Conservation (phyloP, 2,888 invertebrate genomes). For the Heliconius erato region DNA sequence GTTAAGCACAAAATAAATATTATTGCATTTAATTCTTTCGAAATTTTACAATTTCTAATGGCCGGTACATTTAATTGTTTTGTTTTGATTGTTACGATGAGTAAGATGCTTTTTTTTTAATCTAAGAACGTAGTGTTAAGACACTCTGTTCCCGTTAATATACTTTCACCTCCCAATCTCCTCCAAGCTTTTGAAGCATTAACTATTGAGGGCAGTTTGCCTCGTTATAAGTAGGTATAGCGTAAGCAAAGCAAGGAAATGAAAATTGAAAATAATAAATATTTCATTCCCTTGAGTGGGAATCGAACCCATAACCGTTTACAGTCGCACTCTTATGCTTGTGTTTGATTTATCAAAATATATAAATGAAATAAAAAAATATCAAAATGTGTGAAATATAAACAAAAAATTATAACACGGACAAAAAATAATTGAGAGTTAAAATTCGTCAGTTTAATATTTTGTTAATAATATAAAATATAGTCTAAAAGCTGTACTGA, state of each 20-base stretch:
- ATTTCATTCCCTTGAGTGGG: neutral
- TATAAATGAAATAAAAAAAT: too few relatives aligned
- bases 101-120: neutral
- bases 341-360: too few relatives aligned
- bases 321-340: too few relatives aligned
- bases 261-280: neutral
- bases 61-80: neutral
- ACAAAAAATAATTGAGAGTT: too few relatives aligned
- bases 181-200: neutral
- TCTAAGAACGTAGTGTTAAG: neutral
- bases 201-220: neutral
- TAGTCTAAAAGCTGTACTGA: neutral
- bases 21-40: neutral
- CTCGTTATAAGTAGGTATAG: neutral
- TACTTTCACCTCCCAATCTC: neutral
- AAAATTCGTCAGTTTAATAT: too few relatives aligned
- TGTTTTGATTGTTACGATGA: slow-evolving; percentile 17
- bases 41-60: slow-evolving; percentile 14
- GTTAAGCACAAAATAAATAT: slow-evolving; percentile 15
- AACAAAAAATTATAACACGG: too few relatives aligned
- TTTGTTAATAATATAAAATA: too few relatives aligned
- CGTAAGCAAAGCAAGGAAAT: neutral
- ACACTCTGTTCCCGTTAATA: neutral
- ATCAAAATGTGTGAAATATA: too few relatives aligned
- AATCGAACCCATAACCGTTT: too few relatives aligned